Conservation (phyloP, 2,797 vertebrate species). For the Clarias laeviceps region DNA sequence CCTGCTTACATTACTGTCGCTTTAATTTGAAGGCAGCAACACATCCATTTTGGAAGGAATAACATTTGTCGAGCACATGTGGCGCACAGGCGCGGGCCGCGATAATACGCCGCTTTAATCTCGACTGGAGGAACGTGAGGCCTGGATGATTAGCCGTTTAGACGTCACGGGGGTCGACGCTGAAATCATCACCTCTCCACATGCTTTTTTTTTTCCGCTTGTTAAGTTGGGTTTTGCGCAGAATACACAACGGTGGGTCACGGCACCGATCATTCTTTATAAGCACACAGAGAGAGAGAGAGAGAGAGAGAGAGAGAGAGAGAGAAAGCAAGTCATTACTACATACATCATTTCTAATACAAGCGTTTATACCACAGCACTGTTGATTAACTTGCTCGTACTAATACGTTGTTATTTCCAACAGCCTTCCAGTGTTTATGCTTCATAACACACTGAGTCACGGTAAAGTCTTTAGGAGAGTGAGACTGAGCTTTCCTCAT, state of each 20-base stretch:
- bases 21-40: constrained; percentile 48
- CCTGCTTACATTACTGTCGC: constrained; percentile 55
- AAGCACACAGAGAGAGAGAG: too few species aligned
- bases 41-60: constrained; percentile 34
- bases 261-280: not conserved
- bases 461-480: too few species aligned
- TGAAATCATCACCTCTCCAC: constrained; percentile 8
- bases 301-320: not conserved
- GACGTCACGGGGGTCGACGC: too few species aligned
- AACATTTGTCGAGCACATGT: constrained; percentile 51
- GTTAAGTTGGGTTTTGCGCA: not conserved
- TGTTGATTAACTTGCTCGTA: not conserved
- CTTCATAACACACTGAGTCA: too few species aligned
- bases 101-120: constrained; percentile 5
- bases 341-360: too few species aligned
- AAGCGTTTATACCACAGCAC: not conserved
- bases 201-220: not conserved
- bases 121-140: constrained; percentile 1
- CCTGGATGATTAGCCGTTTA: not conserved
- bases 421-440: too few species aligned
- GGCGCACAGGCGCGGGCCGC: constrained; percentile 5
- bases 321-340: not conserved
- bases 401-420: not conserved
- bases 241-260: not conserved
- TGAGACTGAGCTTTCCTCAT: too few species aligned